A percentile compares a stretch with the other conserved stretches of the same genome.
Evolutionary conservation across 1,140 invertebrate species (phyloP).

Genomic region (Drosophila murphyi): DNA sequence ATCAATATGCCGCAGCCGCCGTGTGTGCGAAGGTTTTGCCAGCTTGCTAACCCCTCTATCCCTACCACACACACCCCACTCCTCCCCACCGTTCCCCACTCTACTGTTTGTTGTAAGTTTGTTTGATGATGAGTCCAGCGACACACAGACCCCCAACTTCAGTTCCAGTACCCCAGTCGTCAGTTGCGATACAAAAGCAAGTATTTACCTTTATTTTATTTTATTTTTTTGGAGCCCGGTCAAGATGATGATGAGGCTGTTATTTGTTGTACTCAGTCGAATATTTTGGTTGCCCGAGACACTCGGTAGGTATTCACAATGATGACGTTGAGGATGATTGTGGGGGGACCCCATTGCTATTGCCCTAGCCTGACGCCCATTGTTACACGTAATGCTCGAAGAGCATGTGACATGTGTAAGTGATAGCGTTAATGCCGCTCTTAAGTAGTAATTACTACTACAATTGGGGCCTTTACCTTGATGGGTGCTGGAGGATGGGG

Average conservation of each 20-base stretch:
- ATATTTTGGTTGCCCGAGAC: conserved; percentile 46
- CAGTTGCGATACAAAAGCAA: conserved; percentile 38
- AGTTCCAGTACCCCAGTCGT: conserved; percentile 1
- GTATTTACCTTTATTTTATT: conserved; percentile 41
- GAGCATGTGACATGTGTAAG: conserved; percentile 80
- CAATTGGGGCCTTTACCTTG: conserved; percentile 68
- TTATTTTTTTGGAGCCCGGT: conserved; percentile 49
- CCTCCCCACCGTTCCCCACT: too few species aligned
- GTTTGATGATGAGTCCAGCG: conserved; percentile 42
- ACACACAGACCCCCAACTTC: conserved; percentile 29
- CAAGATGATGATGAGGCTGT: conserved; percentile 81
- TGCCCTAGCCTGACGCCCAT: conserved; percentile 50
- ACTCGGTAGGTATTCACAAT: conserved; percentile 24
- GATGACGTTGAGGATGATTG: conserved; percentile 12
- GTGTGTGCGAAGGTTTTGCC: conserved; percentile 68
- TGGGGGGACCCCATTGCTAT: background rate
- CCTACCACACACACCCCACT: conserved; percentile 2
- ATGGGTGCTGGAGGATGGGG: conserved; percentile 12
- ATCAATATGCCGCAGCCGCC: conserved; percentile 80
- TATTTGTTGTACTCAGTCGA: conserved; percentile 59
- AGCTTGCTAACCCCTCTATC: conserved; percentile 14
- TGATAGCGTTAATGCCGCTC: conserved; percentile 80
- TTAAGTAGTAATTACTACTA: conserved; percentile 81
- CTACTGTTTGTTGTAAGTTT: conserved; percentile 44
- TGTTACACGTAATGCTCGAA: conserved; percentile 74